Percentiles rank a stretch among this genome's conserved stretches.
Conservation (phyloP, 2,888 invertebrate species). For the Phortica okadai region DNA sequence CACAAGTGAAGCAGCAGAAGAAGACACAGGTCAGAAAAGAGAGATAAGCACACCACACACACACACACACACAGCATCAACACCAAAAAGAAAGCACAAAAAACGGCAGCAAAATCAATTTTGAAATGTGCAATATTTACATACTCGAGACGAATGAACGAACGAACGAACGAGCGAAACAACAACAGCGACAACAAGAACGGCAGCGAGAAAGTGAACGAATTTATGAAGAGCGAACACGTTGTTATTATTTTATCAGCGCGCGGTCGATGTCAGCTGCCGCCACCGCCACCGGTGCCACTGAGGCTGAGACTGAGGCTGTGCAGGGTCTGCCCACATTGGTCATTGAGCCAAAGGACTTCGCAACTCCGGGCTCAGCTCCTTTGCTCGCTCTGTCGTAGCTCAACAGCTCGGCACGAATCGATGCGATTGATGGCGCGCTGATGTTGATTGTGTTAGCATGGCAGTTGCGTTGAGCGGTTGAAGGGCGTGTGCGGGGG, state of each 20-base stretch:
- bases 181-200: neutral
- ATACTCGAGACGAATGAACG: slow-evolving; percentile 21
- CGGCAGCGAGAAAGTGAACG: neutral
- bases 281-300: neutral
- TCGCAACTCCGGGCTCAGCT: neutral
- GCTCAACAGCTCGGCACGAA: neutral
- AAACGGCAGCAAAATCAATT: slow-evolving; percentile 21
- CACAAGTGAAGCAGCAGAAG: neutral
- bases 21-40: neutral
- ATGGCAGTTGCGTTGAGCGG: neutral
- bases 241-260: slow-evolving; percentile 17
- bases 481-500: neutral
- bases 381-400: neutral
- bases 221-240: neutral
- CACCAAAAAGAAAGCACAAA: neutral
- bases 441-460: slow-evolving; percentile 30
- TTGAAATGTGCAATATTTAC: slow-evolving; percentile 32
- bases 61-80: neutral
- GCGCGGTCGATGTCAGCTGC: neutral
- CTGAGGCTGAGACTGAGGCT: neutral
- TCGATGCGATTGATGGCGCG: slow-evolving; percentile 24
- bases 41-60: neutral
- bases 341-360: neutral
- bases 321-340: neutral
- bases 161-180: neutral